Base-by-base conservation (phyloP, 2,113 vertebrate species). In the Oriolus oriolus region DNA sequence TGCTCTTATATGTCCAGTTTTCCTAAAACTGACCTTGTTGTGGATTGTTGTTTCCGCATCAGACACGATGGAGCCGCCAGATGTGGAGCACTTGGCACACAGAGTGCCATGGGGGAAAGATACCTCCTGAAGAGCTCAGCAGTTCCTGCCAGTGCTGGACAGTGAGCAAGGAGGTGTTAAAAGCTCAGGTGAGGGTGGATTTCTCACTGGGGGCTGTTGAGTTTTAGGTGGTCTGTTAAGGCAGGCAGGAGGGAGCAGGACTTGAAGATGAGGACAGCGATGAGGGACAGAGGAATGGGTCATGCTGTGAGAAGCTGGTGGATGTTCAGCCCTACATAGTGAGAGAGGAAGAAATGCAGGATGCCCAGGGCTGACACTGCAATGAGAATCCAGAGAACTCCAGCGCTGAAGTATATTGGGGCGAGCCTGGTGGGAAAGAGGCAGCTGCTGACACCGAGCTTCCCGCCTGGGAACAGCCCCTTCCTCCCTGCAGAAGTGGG, bases 301-400 rank as follows among this genome's bases (percentile, higher is more conserved):
- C 90, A 93, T 1, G 2, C 77, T 31, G 18, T 47, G 76, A 96
- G 65, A 59, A 90, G 37, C 49, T 44, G 74, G 19, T 96, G 31
- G 42, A 97, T 1, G 2, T 98, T 97, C 84, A 98, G 41, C 13
- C 95, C 96, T 56, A 97, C 3, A 17, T 98, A 97, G n/a, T 97
- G 87, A 45, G 86, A 94, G 21, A 95, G 80, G 74, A 97, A 61
- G 83, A 91, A 94, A 77, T 96, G 92, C 33, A 97, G 42, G 61
- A 98, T 96, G 11, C 98, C 98, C 53, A 97, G 39, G 12, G 52
- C 85, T 20, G 98, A 96, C 0, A 78, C 65, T 14, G 56, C 92
- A 4, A 97, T 18, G 54, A 98, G 97, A 77, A 94, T 70, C 98
- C 98, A 98, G 57, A 97, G 98, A 52, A 98, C 86, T 66, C 96